phyloP scores from a whole-genome alignment of 2,888 invertebrate species.

The Athalia circularis region DNA sequence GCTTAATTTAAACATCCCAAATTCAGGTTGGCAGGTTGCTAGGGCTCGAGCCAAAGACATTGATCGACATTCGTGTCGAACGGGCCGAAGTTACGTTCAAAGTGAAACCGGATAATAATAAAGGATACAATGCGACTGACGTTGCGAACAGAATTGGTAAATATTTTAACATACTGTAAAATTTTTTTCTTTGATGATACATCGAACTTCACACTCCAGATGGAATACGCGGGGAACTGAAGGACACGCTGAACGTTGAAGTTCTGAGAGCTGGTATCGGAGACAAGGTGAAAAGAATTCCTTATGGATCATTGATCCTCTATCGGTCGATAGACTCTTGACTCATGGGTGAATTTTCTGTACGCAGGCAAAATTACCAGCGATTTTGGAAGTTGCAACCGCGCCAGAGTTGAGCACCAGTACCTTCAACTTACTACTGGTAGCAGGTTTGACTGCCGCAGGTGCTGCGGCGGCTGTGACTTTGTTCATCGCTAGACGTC shows the following conservation, averaged over 20 bases:
- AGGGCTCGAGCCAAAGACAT: slow-evolving; percentile 79
- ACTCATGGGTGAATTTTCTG: slow-evolving; percentile 3
- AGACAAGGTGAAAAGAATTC: slow-evolving; percentile 79
- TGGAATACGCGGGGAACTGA: slow-evolving; percentile 81
- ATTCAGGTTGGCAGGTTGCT: slow-evolving; percentile 79
- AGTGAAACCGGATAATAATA: slow-evolving; percentile 79
- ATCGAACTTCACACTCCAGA: slow-evolving; percentile 69
- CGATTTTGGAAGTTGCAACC: slow-evolving; percentile 68
- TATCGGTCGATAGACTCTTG: slow-evolving; percentile 51
- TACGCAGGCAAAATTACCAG: slow-evolving; percentile 75
- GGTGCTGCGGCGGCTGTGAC: slow-evolving; percentile 80
- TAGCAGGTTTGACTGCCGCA: slow-evolving; percentile 81
- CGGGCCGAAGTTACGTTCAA: slow-evolving; percentile 86
- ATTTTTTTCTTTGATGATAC: no score
- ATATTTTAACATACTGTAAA: slow-evolving; percentile 51
- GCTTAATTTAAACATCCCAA: not conserved
- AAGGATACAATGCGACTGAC: slow-evolving; percentile 81
- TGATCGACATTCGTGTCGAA: slow-evolving; percentile 83
- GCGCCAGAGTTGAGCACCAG: slow-evolving; percentile 69
- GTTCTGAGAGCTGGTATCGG: slow-evolving; percentile 86
- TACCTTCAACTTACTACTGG: slow-evolving; percentile 75
- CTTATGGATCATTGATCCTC: slow-evolving; percentile 12
- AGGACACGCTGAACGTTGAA: slow-evolving; percentile 81
- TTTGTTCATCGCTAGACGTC: slow-evolving; percentile 83
- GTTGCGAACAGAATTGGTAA: slow-evolving; percentile 82